A percentile compares a stretch with the other conserved stretches of the same genome.
phyloP scores from a whole-genome alignment of 1,140 invertebrate species.

The Drosophila elegans region DNA sequence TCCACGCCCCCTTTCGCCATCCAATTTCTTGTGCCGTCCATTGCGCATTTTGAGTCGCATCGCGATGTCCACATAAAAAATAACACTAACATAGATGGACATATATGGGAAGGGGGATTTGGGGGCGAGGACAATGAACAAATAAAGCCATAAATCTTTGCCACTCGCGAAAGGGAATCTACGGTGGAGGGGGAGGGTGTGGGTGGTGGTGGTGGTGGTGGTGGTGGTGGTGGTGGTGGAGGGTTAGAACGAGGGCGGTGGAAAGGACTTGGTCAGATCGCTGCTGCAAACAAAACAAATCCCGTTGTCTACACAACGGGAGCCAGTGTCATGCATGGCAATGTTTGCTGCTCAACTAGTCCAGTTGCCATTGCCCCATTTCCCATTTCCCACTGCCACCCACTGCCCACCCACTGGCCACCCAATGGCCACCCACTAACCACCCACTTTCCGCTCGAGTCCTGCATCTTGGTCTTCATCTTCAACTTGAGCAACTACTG shows the following conservation, averaged over 20 bases:
- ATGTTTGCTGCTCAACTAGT: slow-evolving; percentile 41
- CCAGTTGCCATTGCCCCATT: not conserved
- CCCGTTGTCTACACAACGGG: slow-evolving; percentile 66
- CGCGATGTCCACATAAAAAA: slow-evolving; percentile 52
- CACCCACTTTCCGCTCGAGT: slow-evolving; percentile 23
- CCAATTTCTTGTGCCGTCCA: slow-evolving; percentile 6
- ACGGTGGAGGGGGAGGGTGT: not conserved
- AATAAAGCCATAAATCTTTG: slow-evolving; percentile 79
- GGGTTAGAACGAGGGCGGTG: not conserved
- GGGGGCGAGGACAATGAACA: slow-evolving; percentile 52
- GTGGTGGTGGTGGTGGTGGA: not conserved
- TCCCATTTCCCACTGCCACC: not conserved
- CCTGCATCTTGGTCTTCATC: slow-evolving; percentile 37
- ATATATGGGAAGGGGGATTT: not conserved
- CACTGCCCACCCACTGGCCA: not conserved
- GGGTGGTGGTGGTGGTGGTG: too few relatives aligned
- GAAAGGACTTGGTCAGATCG: slow-evolving; percentile 54
- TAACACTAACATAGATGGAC: slow-evolving; percentile 48
- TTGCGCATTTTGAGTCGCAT: slow-evolving; percentile 43
- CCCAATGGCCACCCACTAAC: not conserved
- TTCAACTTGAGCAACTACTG: slow-evolving; percentile 18
- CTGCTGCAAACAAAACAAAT: slow-evolving; percentile 71
- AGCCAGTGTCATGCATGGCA: slow-evolving; percentile 65
- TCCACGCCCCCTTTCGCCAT: not conserved
- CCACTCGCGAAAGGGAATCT: slow-evolving; percentile 35